Percentiles rank a stretch among this genome's conserved stretches.
Conservation (phyloP, 2,888 invertebrate genomes). For the Pseudeuparius sepicola region DNA sequence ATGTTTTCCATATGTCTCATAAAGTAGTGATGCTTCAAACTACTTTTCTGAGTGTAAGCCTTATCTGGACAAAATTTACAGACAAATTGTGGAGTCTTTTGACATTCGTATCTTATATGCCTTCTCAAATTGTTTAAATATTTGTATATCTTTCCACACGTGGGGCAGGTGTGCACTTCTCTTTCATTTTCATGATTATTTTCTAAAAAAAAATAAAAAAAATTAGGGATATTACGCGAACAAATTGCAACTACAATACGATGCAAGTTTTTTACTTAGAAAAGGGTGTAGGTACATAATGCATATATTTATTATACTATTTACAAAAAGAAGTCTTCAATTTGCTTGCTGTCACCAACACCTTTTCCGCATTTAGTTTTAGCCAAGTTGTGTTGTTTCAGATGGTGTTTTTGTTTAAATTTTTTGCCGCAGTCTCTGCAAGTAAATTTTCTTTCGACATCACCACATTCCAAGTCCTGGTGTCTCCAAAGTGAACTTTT, state of each 20-base stretch:
- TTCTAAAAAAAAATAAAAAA: too few relatives aligned
- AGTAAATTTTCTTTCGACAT: constrained; percentile 36
- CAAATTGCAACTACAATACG: too few relatives aligned
- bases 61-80: constrained; percentile 17
- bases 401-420: constrained; percentile 23
- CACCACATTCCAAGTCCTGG: constrained; percentile 27
- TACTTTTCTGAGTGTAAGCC: constrained; percentile 15
- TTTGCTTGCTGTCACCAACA: too few relatives aligned
- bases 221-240: too few relatives aligned
- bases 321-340: too few relatives aligned
- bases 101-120: constrained; percentile 34
- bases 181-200: too few relatives aligned
- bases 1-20: too few relatives aligned
- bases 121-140: constrained; percentile 30
- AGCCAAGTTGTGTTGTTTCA: constrained; percentile 20
- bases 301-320: too few relatives aligned
- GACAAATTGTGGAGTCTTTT: constrained; percentile 14
- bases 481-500: constrained; percentile 26
- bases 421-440: constrained; percentile 23
- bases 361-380: constrained; percentile 19
- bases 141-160: constrained; percentile 11
- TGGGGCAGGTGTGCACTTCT: constrained; percentile 6
- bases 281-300: too few relatives aligned
- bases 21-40: constrained; percentile 16
- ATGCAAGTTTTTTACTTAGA: too few relatives aligned